Percentiles rank a stretch among this genome's conserved stretches.
Conservation (phyloP, 2,888 invertebrate genomes). For the Pseudococcus longispinus region DNA sequence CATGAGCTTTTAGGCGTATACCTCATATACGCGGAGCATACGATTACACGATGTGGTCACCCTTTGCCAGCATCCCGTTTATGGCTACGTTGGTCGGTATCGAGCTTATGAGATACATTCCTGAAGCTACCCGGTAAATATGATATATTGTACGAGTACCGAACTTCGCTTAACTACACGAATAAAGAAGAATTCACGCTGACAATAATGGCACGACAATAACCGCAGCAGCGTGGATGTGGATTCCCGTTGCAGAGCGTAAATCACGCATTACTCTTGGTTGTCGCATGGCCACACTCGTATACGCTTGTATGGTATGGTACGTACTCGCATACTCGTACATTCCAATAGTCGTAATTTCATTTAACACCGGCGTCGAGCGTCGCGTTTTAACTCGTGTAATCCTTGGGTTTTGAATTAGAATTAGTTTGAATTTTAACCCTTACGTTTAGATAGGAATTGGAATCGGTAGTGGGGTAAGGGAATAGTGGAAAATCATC, state of each 20-base stretch:
- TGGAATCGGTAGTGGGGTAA: no score
- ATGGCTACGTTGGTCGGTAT: neutral
- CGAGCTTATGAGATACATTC: slow-evolving; percentile 36
- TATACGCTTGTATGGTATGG: no score
- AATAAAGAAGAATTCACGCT: slow-evolving; percentile 46
- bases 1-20: slow-evolving; percentile 30
- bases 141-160: slow-evolving; percentile 31
- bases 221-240: slow-evolving; percentile 21
- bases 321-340: neutral
- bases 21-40: slow-evolving; percentile 25
- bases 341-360: slow-evolving; percentile 28
- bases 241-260: neutral
- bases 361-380: neutral
- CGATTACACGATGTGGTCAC: neutral
- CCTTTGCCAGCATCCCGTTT: neutral
- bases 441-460: neutral
- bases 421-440: neutral
- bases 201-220: slow-evolving; percentile 43
- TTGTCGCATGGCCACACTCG: neutral
- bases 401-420: neutral
- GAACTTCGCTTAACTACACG: slow-evolving; percentile 37
- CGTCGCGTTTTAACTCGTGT: neutral
- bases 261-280: slow-evolving; percentile 13
- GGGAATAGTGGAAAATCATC: no score
- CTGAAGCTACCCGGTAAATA: neutral